Percentiles rank a stretch among this genome's conserved stretches.
Evolutionary conservation across 2,797 vertebrate species (phyloP).

Genomic region (Stomatorhinus walkeri): DNA sequence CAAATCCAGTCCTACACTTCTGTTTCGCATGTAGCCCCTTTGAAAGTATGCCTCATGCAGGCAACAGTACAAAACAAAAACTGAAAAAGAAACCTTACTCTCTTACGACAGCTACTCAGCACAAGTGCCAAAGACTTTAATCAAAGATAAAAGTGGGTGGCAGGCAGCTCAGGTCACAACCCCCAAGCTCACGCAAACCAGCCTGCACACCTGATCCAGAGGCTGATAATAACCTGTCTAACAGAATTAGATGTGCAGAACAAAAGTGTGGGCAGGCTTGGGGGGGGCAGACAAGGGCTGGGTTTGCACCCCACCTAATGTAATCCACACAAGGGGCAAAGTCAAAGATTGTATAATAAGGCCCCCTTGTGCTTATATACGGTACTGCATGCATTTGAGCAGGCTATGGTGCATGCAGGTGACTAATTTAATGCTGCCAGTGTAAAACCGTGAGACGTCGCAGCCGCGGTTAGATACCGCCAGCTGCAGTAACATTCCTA

Average conservation of each 20-base stretch:
- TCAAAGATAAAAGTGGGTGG: neutral
- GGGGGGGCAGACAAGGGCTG: neutral
- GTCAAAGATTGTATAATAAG: neutral
- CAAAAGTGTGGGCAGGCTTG: neutral
- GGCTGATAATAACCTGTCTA: neutral
- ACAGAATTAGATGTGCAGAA: neutral
- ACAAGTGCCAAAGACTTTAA: neutral
- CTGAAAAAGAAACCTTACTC: neutral
- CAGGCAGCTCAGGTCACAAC: neutral
- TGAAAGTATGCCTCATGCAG: neutral
- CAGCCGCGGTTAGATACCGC: neutral
- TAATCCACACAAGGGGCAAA: neutral
- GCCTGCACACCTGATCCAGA: neutral
- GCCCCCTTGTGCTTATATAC: conserved; percentile 4
- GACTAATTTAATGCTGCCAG: neutral
- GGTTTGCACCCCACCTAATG: neutral
- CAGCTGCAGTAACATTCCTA: neutral
- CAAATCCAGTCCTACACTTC: neutral
- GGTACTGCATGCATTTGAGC: neutral
- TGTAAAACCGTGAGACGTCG: neutral
- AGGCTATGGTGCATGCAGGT: neutral
- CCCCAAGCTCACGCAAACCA: neutral
- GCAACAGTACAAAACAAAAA: neutral
- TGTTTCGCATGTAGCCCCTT: neutral
- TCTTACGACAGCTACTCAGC: neutral